Percentiles rank a stretch among this genome's conserved stretches.
These are phyloP conservation scores for Helostoma temminkii DNA, from an alignment of 2,797 vertebrate species.

Conservation along the genomic window DNA sequence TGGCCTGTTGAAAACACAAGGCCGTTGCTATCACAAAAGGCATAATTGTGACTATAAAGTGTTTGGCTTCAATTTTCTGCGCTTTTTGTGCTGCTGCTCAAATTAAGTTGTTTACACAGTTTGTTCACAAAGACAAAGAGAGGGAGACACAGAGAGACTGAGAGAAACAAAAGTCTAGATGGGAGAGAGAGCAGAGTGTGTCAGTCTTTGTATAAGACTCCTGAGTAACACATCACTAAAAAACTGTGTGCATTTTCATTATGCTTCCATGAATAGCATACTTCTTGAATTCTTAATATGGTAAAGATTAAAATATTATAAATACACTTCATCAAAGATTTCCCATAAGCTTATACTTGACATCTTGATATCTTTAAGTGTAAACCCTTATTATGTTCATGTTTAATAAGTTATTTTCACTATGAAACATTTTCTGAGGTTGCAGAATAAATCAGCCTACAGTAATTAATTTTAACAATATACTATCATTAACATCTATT, in stretches of 20 bases:
- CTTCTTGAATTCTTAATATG: conserved; percentile 9
- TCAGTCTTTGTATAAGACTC: conserved; percentile 48
- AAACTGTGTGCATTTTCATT: conserved; percentile 36
- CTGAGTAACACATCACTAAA: conserved; percentile 55
- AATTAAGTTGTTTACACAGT: conserved; percentile 81
- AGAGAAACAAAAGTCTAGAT: conserved; percentile 63
- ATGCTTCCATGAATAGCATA: conserved; percentile 23
- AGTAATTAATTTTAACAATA: conserved; percentile 33
- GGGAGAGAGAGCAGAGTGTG: conserved; percentile 37
- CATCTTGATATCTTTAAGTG: conserved; percentile 29
- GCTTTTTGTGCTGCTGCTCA: conserved; percentile 62
- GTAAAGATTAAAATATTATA: conserved; percentile 41
- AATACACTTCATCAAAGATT: conserved; percentile 39
- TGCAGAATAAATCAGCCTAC: conserved; percentile 18
- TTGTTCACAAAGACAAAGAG: conserved; percentile 74
- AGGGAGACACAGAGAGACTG: conserved; percentile 58
- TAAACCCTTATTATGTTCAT: conserved; percentile 45
- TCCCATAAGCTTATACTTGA: conserved; percentile 21
- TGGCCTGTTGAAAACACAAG: conserved; percentile 70
- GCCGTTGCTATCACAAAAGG: conserved; percentile 76
- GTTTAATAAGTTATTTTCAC: conserved; percentile 38
- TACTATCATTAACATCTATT: conserved; percentile 27
- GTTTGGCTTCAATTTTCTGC: conserved; percentile 73
- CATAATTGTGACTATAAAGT: conserved; percentile 70
- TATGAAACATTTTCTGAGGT: conserved; percentile 13